Evolutionary conservation across 2,888 invertebrate species (phyloP), one percentile per base, ranked within the genome.

Genomic region (Stratiomys singularior): DNA sequence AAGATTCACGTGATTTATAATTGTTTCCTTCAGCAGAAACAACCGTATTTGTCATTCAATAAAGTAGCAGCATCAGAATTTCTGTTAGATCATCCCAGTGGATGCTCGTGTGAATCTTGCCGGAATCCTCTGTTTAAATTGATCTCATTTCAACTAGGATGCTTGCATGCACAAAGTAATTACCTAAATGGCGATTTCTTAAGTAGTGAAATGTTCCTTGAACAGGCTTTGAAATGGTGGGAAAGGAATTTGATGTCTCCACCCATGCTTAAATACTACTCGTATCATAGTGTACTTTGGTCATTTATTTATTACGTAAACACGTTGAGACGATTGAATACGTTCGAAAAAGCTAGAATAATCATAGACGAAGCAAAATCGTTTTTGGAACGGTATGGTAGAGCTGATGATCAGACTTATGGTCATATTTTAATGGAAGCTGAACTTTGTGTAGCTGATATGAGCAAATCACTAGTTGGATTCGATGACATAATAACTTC

Each of bases 141-240:
- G 82, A 80, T 82, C 15, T 82, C 81, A 18, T 85, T 85, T 2
- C 78, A 82, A 28, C 80, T 84, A 9, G 86, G 86, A 9, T 84
- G 84, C 30, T 80, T 85, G 0, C 82, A 83, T 80, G 86, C 86
- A 0, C 83, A 86, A 1, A 81, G 85, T 1, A 77, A 82, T 60
- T 86, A 83, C 11, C 81, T 87, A 0, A 82, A 82, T 25, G 81
- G 83, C 1, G 81, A 84, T 13, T 81, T 82, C 63, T 82, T 80
- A 0, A 82, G 83, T 66, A 78, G 86, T 11, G 81, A 83, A 4
- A 66, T 77, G 0, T 86, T 85, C 72, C 86, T 85, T 77, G 79
- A 78, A 23, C 76, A 78, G 64, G 81, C 83, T 0, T 78, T 80
- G 3, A 66, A 79, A 9, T 86, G 84, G 84, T 81, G 80, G 69